Percentiles rank a stretch among this genome's conserved stretches.
phyloP scores from a whole-genome alignment of 2,888 invertebrate genomes.

The Autographa gamma region DNA sequence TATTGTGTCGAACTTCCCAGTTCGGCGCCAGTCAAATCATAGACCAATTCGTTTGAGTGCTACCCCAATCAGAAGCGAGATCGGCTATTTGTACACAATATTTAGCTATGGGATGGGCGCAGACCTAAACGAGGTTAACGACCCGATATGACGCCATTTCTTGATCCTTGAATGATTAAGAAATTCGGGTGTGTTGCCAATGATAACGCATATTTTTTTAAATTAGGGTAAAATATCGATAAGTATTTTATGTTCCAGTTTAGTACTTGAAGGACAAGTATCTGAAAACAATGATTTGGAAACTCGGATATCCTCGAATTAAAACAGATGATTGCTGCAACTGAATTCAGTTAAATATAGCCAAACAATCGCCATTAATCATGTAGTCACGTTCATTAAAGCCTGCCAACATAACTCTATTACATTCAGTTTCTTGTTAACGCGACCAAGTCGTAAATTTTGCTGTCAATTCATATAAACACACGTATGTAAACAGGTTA shows the following conservation, averaged over 20 bases:
- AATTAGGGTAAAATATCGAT: no score
- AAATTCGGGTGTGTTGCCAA: constrained; percentile 14
- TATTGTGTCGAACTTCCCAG: constrained; percentile 48
- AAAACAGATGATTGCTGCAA: constrained; percentile 22
- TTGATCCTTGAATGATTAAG: constrained; percentile 21
- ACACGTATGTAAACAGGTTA: constrained; percentile 36
- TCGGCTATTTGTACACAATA: constrained; percentile 47
- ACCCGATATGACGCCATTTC: constrained; percentile 30
- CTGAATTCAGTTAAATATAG: constrained; percentile 35
- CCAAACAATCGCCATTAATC: constrained; percentile 38
- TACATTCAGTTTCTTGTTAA: constrained; percentile 31
- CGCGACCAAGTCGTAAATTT: constrained; percentile 27
- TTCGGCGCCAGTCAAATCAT: constrained; percentile 48
- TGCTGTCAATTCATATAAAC: constrained; percentile 32
- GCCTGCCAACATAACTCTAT: constrained; percentile 27
- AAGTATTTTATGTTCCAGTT: background rate
- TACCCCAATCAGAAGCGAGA: constrained; percentile 49
- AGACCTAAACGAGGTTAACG: constrained; percentile 33
- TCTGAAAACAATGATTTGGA: constrained; percentile 11
- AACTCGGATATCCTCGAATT: constrained; percentile 44
- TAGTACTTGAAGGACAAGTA: constrained; percentile 3
- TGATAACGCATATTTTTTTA: background rate
- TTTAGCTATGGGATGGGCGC: constrained; percentile 33
- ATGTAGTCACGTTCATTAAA: constrained; percentile 28
- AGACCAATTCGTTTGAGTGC: constrained; percentile 54